Evolutionary conservation across 2,797 vertebrate species (phyloP), one percentile per base, ranked within the genome.

Genomic region (Phoeniculus purpureus): DNA sequence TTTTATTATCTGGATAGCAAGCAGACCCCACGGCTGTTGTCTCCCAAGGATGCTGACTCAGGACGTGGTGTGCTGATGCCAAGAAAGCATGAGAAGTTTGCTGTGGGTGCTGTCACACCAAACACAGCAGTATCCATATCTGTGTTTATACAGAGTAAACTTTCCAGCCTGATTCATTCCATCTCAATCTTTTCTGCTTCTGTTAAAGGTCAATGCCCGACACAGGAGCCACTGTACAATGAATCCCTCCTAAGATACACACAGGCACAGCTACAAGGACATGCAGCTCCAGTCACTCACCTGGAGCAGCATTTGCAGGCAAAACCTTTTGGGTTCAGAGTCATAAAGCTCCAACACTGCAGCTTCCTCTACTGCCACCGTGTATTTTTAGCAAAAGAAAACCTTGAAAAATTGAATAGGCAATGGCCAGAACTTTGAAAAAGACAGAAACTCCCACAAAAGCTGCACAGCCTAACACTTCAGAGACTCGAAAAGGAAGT

Each of bases 281-380:
- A 31, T 17, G 4, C 20, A 74, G 7, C 19, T 56, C 54, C 2
- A 3, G 40, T 62, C 71, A 88, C 12, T 18, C 22, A 10, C 3
- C 7, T 0, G 2, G 66, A 25, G 32, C 0, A 0, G 31, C 27
- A 54, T 21, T 56, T 37, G 7, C 15, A 86, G 55, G 27, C 45
- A 85, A 62, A 40, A 51, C 6, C 23, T 58, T 22, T 25, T 18
- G 40, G 13, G 8, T 58, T 85, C 58, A 60, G 48, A 47, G 75
- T 32, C 40, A 64, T 40, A 48, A 47, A 87, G 16, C 43, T 71
- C 32, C 50, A 87, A 45, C 12, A 40, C 2, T 80, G 52, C 9
- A 15, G n/a, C 70, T 78, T 68, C 37, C 15, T 0, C 0, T 75
- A 26, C 21, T 32, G 47, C 22, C 11, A 29, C 13, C 1, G 1